Evolutionary conservation across 2,797 vertebrate genomes (phyloP), one percentile per base, ranked within the genome.

Genomic region (Myotis myotis): DNA sequence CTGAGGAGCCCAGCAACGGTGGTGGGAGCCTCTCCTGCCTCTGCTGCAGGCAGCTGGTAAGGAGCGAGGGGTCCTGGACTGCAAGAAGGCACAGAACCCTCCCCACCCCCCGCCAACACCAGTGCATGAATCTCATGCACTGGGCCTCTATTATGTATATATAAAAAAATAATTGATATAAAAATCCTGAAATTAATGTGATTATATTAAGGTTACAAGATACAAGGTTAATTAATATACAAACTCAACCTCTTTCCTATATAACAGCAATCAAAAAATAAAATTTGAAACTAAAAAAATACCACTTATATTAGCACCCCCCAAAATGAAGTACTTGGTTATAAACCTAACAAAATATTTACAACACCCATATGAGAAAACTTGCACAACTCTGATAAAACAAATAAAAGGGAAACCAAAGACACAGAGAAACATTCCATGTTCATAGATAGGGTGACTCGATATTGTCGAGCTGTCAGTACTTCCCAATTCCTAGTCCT

Each of bases 41-140:
- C 20, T 8, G 8, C 8, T 55, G 19, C 20, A 55, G 20, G 53
- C 19, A 55, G 53, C 3, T 8, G 5, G 53, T 55, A 55, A 55
- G 53, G 53, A 22, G 20, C 1, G 11, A 60, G 57, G 11, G 25
- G 25, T 28, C 11, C 57, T 25, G 25, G 57, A 60, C 25, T 12
- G 25, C 11, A 6, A 60, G 25, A 60, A 23, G 57, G 11, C 12
- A 25, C 25, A 60, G 11, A 2, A 0, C 25, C 1, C 0, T 11
- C 25, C 1, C 0, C 11, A n/a, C n/a, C 47, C 47, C 12, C 3
- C 47, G 0, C 25, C 25, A 36, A 36, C 4, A 23, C 11, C 23
- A 60, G 57, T 57, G 23, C 57, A 60, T 11, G 2, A 60, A 60
- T 60, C 25, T 60, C 5, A 2, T 60, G 25, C 57, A 60, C 57